Percentiles rank a stretch among this genome's conserved stretches.
These are phyloP conservation scores for Bombus consobrinus DNA, from an alignment of 1,140 invertebrate genomes.

Conservation along the genomic window DNA sequence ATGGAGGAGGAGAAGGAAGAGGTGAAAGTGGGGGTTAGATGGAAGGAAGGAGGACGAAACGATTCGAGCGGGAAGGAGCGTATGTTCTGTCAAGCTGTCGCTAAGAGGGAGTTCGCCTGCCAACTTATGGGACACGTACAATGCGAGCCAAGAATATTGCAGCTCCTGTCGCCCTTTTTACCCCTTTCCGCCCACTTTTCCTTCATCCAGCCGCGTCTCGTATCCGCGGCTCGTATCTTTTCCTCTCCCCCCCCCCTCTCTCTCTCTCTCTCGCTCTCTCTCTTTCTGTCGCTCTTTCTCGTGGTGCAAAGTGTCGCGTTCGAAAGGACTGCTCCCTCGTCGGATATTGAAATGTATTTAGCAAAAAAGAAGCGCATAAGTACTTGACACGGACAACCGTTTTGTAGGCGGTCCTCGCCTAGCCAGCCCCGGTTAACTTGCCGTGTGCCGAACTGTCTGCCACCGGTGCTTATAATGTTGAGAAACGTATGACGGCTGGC, in stretches of 20 bases:
- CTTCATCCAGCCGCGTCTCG: conserved; percentile 40
- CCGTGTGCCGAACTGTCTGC: conserved; percentile 36
- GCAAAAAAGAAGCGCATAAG: conserved; percentile 58
- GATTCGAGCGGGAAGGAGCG: conserved; percentile 70
- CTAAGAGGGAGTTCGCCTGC: conserved; percentile 78
- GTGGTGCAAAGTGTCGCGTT: conserved; percentile 38
- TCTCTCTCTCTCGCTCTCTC: neutral
- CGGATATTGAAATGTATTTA: conserved; percentile 76
- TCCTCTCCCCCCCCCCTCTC: neutral
- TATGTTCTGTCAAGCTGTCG: conserved; percentile 82
- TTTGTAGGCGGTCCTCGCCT: conserved; percentile 37
- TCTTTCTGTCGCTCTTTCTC: neutral
- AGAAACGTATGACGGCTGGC: conserved; percentile 50
- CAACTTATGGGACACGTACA: conserved; percentile 81
- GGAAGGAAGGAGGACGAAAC: conserved; percentile 37
- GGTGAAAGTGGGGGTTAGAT: conserved; percentile 36
- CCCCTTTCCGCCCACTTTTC: conserved; percentile 35
- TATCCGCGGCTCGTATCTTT: conserved; percentile 43
- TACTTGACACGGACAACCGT: conserved; percentile 44
- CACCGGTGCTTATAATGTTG: conserved; percentile 45
- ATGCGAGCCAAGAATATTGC: conserved; percentile 80
- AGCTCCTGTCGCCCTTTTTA: conserved; percentile 63
- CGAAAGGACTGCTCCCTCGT: conserved; percentile 59
- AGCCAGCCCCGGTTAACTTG: conserved; percentile 10
- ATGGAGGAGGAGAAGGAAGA: neutral